These are phyloP conservation scores for Polydrusus tereticollis DNA, from an alignment of 2,888 invertebrate genomes.

Conservation along the genomic window DNA sequence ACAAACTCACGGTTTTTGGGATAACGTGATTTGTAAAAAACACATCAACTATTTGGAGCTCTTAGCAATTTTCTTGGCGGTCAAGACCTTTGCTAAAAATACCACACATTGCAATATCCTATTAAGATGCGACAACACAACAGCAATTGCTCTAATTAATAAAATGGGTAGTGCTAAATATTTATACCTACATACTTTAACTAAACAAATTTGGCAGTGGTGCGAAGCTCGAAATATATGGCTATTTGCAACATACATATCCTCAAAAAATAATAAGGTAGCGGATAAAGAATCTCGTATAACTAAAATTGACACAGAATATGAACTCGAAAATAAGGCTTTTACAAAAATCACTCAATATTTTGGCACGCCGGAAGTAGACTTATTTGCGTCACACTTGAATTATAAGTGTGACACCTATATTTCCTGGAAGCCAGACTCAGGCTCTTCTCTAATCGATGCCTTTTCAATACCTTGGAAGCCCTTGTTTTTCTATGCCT, in stretches of 20 bases:
- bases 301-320: too few relatives aligned
- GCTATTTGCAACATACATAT: conserved; percentile 33
- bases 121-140: conserved; percentile 4
- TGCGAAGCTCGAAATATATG: conserved; percentile 35
- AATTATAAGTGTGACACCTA: conserved; percentile 52
- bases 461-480: conserved; percentile 53
- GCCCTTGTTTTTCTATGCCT: conserved; percentile 27
- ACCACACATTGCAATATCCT: too few relatives aligned
- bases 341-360: too few relatives aligned
- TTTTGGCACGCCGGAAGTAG: too few relatives aligned
- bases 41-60: too few relatives aligned
- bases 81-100: too few relatives aligned
- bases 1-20: too few relatives aligned
- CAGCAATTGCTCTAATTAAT: conserved; percentile 38
- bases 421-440: conserved; percentile 51
- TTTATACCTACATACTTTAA: conserved; percentile 8
- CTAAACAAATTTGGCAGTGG: conserved; percentile 28
- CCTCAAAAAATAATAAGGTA: conserved; percentile 27
- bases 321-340: too few relatives aligned
- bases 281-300: conserved; percentile 29
- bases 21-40: too few relatives aligned
- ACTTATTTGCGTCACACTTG: too few relatives aligned
- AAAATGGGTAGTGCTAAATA: conserved; percentile 20
- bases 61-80: too few relatives aligned
- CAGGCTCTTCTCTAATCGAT: conserved; percentile 52